phyloP scores from a whole-genome alignment of 2,113 vertebrate genomes.

The Seriola quinqueradiata region DNA sequence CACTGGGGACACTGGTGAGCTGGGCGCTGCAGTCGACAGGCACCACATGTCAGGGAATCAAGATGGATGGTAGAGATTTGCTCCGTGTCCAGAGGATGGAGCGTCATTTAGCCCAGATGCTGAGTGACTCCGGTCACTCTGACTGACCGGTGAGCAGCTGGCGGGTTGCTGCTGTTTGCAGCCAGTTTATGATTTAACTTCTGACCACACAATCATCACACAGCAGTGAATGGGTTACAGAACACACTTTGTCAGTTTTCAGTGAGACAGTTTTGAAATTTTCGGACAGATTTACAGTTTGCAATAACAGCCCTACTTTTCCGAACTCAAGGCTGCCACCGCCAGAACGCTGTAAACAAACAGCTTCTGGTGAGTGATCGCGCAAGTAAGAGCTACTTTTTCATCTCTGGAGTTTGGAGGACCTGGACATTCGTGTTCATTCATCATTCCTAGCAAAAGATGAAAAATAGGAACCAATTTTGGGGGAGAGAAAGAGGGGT shows the following conservation, averaged over 20 bases:
- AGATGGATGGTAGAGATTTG: constrained; percentile 67
- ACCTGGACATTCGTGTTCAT: not conserved
- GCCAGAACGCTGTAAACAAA: not conserved
- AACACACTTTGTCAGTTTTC: constrained; percentile 8
- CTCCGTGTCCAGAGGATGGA: constrained; percentile 29
- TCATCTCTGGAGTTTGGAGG: not conserved
- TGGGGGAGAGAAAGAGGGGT: not conserved
- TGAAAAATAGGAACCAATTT: not conserved
- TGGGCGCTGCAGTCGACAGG: not conserved
- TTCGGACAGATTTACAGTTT: constrained; percentile 37
- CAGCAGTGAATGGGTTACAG: constrained; percentile 8
- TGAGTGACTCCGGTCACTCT: constrained; percentile 43
- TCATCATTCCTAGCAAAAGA: not conserved
- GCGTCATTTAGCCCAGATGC: constrained; percentile 69
- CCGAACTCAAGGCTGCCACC: not conserved
- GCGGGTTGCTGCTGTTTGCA: constrained; percentile 25
- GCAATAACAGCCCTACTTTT: constrained; percentile 16
- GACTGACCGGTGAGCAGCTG: constrained; percentile 42
- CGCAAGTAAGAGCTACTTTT: not conserved
- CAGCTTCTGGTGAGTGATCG: not conserved
- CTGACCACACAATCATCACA: constrained; percentile 25
- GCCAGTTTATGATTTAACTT: constrained; percentile 38
- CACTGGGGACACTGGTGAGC: constrained; percentile 16
- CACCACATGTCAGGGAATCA: constrained; percentile 34
- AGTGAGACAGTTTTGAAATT: constrained; percentile 30